Evolutionary conservation across 1,140 invertebrate genomes (phyloP).

Genomic region (Nylanderia fulva): DNA sequence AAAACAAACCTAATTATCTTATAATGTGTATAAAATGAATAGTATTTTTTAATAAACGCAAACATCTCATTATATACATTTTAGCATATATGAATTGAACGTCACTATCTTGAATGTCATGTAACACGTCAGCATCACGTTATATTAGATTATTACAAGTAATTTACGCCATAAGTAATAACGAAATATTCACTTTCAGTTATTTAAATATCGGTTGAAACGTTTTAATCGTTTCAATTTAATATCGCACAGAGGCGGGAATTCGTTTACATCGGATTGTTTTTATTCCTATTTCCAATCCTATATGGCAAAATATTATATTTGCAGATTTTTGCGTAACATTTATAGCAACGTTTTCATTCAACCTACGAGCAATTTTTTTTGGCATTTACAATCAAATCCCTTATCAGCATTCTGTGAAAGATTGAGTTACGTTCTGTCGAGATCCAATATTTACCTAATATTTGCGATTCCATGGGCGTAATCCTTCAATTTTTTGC

Average conservation of each 20-base stretch:
- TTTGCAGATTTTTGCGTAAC: constrained; percentile 11
- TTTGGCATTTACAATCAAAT: constrained; percentile 29
- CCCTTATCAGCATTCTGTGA: background rate
- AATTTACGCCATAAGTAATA: constrained; percentile 6
- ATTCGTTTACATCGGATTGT: background rate
- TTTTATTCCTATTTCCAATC: background rate
- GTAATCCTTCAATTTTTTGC: constrained; percentile 6
- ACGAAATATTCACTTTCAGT: constrained; percentile 30
- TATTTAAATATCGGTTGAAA: constrained; percentile 18
- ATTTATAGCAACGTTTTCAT: background rate
- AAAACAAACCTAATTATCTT: background rate
- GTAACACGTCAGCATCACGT: background rate
- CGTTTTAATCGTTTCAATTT: constrained; percentile 22
- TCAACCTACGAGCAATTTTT: background rate
- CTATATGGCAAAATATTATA: background rate
- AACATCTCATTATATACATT: constrained; percentile 20
- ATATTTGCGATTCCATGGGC: background rate
- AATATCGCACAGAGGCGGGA: background rate
- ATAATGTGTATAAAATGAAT: background rate
- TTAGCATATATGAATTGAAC: constrained; percentile 2
- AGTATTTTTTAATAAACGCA: constrained; percentile 12
- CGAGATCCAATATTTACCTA: constrained; percentile 14
- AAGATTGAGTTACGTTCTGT: constrained; percentile 2
- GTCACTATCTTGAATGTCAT: constrained; percentile 11
- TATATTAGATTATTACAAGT: background rate